Conservation (phyloP, 1,140 invertebrate genomes). For the Popillia japonica region DNA sequence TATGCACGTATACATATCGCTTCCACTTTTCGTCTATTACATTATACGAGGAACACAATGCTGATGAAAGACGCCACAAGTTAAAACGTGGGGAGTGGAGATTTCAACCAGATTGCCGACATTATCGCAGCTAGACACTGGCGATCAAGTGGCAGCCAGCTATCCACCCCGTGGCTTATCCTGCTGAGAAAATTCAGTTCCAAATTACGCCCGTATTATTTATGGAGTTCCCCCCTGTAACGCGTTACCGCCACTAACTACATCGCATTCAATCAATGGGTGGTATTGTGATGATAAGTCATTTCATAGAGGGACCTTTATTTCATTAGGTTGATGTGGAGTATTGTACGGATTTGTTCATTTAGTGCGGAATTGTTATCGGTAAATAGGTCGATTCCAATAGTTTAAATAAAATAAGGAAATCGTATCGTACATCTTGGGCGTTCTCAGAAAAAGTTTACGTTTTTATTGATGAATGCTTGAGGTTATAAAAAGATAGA, state of each 20-base stretch:
- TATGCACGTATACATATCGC: no score
- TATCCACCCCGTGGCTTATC: neutral
- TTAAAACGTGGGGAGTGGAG: neutral
- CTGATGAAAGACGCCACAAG: neutral
- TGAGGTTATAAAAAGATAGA: no score
- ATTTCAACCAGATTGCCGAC: neutral
- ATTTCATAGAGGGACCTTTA: neutral
- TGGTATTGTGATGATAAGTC: conserved; percentile 18
- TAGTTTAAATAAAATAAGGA: no score
- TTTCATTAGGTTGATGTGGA: neutral
- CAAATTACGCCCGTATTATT: conserved; percentile 21
- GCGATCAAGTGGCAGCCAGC: neutral
- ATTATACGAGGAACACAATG: neutral
- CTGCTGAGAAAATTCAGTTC: conserved; percentile 23
- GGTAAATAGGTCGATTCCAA: no score
- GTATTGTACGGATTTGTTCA: no score
- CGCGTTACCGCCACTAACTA: neutral
- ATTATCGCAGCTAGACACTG: neutral
- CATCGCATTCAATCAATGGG: conserved; percentile 1
- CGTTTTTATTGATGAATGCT: no score
- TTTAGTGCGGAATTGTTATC: no score
- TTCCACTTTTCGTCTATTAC: neutral
- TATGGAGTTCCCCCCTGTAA: neutral
- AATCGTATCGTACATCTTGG: no score
- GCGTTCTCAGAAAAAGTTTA: no score